Evolutionary conservation across 2,888 invertebrate genomes (phyloP), one percentile per base, ranked within the genome.

Genomic region (Tridacna gigas): DNA sequence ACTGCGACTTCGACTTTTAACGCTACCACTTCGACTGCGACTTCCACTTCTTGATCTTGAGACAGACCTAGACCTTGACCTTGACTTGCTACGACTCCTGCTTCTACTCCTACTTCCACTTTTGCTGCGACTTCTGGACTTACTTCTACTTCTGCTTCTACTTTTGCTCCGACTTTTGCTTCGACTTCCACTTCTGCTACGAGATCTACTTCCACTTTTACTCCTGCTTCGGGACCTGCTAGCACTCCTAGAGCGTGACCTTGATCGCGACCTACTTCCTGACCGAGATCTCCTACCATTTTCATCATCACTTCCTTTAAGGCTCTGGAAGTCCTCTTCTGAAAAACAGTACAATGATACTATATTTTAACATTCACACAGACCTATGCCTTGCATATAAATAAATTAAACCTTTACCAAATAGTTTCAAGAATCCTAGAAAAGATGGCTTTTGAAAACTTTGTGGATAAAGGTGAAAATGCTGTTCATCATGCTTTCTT

Each of bases 281-380:
- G 83, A 78, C 63, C 83, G 82, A 51, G 86, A 86, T 63, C 83
- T 25, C 28, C 89, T 79, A 45, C 82, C 89, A 71, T 86, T 88
- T 83, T 91, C 91, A 74, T 88, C 89, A 65, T 91, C 91, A 82
- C 91, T 91, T 63, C 90, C 90, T 71, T 86, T 88, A 18, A 77
- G 88, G 82, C 86, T 89, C 71, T 80, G 83, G 67, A 90, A 86
- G 73, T 89, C 88, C 67, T 88, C 88, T 76, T 89, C 89, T 86
- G 66, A 18, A 82, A 77, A 65, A 67, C 3, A 22, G 13, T 56
- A 56, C 1, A 56, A 15, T 20, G 20, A 20, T 9, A 56, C 56
- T 5, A 56, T 15, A 11, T 63, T 63, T 22, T 22, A 63, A 3
- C 22, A 22, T 1, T 63, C 0, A 22, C 22, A 63, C 51, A 51